These are phyloP conservation scores for Zaprionus vittiger DNA, from an alignment of 1,140 invertebrate species.

Conservation along the genomic window DNA sequence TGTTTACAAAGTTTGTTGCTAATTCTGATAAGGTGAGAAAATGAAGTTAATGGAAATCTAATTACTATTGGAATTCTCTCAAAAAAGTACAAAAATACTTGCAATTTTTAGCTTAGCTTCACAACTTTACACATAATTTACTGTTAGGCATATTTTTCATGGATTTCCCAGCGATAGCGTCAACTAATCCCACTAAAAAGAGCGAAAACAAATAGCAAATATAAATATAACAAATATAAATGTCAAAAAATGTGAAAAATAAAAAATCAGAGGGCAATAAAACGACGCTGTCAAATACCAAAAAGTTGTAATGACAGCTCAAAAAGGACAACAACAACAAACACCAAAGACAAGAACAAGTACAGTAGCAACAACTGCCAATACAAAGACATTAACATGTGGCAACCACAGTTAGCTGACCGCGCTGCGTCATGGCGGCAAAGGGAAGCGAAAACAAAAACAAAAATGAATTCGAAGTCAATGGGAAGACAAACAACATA, in stretches of 20 bases:
- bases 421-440: slow-evolving; percentile 5
- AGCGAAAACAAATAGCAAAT: slow-evolving; percentile 40
- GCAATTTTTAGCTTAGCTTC: not conserved
- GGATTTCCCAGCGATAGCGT: not conserved
- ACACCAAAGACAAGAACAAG: not conserved
- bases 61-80: not conserved
- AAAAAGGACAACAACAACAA: slow-evolving; percentile 36
- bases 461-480: slow-evolving; percentile 9
- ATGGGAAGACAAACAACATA: slow-evolving; percentile 46
- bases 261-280: slow-evolving; percentile 39
- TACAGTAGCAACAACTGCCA: slow-evolving; percentile 23
- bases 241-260: slow-evolving; percentile 38
- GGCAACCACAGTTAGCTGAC: slow-evolving; percentile 34
- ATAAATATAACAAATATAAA: too few species aligned
- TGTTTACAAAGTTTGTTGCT: slow-evolving; percentile 10
- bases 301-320: slow-evolving; percentile 50
- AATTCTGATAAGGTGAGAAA: not conserved
- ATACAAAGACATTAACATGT: slow-evolving; percentile 53
- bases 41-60: not conserved
- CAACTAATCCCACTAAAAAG: slow-evolving; percentile 26
- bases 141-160: not conserved
- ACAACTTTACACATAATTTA: slow-evolving; percentile 4
- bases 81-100: not conserved
- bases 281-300: slow-evolving; percentile 49
- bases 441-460: slow-evolving; percentile 9